Base-by-base conservation (phyloP, 2,797 vertebrate species). In the Coilia nasus region DNA sequence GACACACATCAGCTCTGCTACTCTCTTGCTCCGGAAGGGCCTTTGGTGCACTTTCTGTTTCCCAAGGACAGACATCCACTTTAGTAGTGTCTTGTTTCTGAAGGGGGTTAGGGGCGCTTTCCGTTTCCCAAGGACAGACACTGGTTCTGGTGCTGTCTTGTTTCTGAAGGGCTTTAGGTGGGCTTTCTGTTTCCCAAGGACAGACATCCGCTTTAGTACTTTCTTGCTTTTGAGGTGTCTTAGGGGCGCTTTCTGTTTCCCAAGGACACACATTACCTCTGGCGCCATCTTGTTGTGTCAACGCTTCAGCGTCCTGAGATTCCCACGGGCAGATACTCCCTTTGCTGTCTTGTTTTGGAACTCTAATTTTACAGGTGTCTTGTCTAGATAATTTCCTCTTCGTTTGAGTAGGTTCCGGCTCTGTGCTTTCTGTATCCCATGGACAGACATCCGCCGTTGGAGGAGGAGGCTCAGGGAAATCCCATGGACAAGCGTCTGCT, bases 401-500 rank as follows among this genome's bases (percentile, higher is more conserved):
- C 2, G n/a, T 82, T 25, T 89, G 35, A 31, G 64, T 84, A 84
- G 83, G 15, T 11, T 87, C 50, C 80, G 62, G 23, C 67, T 86
- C 87, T 31, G 35, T 82, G 81, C 86, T 86, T 17, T 62, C 90
- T 6, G 89, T 88, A 60, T 95, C 93, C 91, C 89, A 90, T 9
- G 89, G 89, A 88, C 89, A 91, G 85, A 91, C 81, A 15, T 88
- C 84, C 85, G 86, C 91, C 2, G 85, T n/a, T 57, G 80, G 87
- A 89, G 91, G 86, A 6, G 92, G 90, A 3, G 93, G 92, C 75
- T 94, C 93, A 1, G 94, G 93, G 81, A 95, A 95, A 81, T 95
- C 96, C 97, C 96, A 96, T 1, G 92, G 95, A 86, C 95, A 97
- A 0, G 94, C 62, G 14, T 92, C 95, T 0, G 82, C 84, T 60